phyloP scores from a whole-genome alignment of 2,797 vertebrate species.

The Microctenopoma stevenorrisi region DNA sequence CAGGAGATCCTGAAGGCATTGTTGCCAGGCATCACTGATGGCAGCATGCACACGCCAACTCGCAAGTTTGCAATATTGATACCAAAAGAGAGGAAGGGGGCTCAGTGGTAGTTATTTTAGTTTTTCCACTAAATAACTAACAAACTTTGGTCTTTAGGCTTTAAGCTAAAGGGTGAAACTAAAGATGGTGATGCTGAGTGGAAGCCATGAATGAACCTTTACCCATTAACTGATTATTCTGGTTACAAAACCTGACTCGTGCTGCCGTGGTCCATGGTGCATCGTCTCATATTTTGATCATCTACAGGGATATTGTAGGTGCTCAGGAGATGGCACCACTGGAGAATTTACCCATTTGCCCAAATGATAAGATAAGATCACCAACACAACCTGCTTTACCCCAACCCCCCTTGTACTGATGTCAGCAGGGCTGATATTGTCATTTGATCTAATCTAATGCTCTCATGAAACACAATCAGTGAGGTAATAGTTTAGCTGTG shows the following conservation, averaged over 20 bases:
- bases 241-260: no score
- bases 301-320: not conserved
- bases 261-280: not conserved
- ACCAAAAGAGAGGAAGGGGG: constrained; percentile 38
- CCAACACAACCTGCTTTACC: constrained; percentile 12
- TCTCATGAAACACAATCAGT: constrained; percentile 49
- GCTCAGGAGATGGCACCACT: not conserved
- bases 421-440: constrained; percentile 11
- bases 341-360: constrained; percentile 25
- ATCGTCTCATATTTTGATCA: not conserved
- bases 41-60: constrained; percentile 73
- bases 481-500: constrained; percentile 40
- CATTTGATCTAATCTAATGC: constrained; percentile 54
- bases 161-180: constrained; percentile 18
- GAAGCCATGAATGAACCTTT: no score
- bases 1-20: constrained; percentile 78
- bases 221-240: no score
- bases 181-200: not conserved
- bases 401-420: not conserved
- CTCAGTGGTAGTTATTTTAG: constrained; percentile 37
- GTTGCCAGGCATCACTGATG: constrained; percentile 76
- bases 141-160: constrained; percentile 24
- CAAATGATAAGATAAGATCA: constrained; percentile 23
- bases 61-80: constrained; percentile 79
- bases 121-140: not conserved